Evolutionary conservation across 92 coral and sea anemone species (phyloP).

Genomic region (Porites lobata): DNA sequence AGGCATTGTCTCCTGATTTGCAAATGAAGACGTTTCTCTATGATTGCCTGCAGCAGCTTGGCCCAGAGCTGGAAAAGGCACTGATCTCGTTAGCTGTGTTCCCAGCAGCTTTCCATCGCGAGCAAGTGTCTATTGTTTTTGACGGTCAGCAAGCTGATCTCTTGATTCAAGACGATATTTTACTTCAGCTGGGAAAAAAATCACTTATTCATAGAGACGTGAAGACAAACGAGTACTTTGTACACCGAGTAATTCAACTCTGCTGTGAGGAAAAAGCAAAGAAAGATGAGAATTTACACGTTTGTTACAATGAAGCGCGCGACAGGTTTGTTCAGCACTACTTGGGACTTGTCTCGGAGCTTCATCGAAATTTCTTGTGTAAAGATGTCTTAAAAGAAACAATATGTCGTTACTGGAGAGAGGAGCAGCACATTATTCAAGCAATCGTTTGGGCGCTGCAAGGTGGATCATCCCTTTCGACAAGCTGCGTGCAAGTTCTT

Average conservation of each 20-base stretch:
- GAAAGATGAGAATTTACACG: slow-evolving; percentile 26
- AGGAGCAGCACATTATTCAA: slow-evolving; percentile 61
- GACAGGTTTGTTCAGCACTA: slow-evolving; percentile 50
- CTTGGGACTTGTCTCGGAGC: slow-evolving; percentile 32
- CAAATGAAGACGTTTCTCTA: slow-evolving; percentile 56
- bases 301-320: slow-evolving; percentile 42
- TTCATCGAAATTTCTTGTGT: slow-evolving; percentile 35
- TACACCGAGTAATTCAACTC: slow-evolving; percentile 61
- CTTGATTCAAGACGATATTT: not conserved
- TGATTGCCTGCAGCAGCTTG: slow-evolving; percentile 52
- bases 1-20: slow-evolving; percentile 57
- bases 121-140: slow-evolving; percentile 50
- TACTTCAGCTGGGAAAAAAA: slow-evolving; percentile 8
- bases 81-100: slow-evolving; percentile 63
- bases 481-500: slow-evolving; percentile 22
- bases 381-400: slow-evolving; percentile 22
- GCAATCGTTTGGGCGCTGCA: slow-evolving; percentile 57
- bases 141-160: not conserved
- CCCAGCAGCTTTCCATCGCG: slow-evolving; percentile 60
- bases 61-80: slow-evolving; percentile 40
- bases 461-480: slow-evolving; percentile 3
- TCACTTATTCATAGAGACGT: slow-evolving; percentile 50
- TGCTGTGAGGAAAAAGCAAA: slow-evolving; percentile 58
- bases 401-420: slow-evolving; percentile 38
- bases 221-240: slow-evolving; percentile 45